Evolutionary conservation across 2,113 vertebrate species (phyloP).

Genomic region (Piaya cayana): DNA sequence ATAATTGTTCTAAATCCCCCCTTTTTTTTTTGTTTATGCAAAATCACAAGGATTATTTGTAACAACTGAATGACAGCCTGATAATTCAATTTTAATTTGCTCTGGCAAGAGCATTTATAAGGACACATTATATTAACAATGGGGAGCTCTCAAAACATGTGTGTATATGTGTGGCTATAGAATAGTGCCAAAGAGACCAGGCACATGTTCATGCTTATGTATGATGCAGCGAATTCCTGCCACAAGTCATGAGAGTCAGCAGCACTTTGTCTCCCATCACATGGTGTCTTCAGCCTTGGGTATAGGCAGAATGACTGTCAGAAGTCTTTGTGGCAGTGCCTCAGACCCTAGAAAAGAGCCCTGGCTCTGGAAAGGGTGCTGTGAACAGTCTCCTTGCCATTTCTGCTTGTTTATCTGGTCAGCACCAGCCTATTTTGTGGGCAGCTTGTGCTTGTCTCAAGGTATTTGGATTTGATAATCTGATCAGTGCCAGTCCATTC

Average conservation of each 20-base stretch:
- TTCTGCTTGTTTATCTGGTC: conserved; percentile 54
- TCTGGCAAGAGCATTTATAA: neutral
- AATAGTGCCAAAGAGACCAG: neutral
- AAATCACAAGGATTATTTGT: neutral
- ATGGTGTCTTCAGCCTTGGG: rapidly evolving
- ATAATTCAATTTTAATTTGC: neutral
- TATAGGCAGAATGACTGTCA: neutral
- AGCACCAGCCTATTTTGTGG: conserved; percentile 54
- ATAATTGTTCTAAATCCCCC: neutral
- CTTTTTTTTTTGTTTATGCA: neutral
- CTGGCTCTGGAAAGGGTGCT: neutral
- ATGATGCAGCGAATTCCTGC: rapidly evolving
- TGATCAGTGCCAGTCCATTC: conserved; percentile 75
- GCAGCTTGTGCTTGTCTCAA: conserved; percentile 76
- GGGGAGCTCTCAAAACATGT: neutral
- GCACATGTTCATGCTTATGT: rapidly evolving
- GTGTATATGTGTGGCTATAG: rapidly evolving
- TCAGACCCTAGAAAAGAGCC: neutral
- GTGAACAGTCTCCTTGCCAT: neutral
- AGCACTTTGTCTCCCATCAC: neutral
- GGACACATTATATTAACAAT: rapidly evolving
- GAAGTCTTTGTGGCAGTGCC: neutral
- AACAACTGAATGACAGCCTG: neutral
- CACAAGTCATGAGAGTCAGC: neutral
- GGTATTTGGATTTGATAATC: conserved; percentile 74